phyloP scores from a whole-genome alignment of 1,140 invertebrate genomes.

The Formica exsecta region DNA sequence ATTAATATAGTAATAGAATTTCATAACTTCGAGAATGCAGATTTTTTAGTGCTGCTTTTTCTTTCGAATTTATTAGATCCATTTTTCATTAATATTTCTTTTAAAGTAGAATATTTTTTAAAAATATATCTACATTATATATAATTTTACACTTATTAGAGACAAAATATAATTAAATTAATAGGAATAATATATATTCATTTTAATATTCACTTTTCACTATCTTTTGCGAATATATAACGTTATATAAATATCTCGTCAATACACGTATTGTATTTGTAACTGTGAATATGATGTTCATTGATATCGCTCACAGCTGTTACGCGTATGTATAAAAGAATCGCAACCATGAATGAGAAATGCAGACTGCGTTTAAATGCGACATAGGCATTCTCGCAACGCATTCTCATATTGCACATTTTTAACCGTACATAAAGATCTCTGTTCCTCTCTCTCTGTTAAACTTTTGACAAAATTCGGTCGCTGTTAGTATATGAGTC shows the following conservation, averaged over 20 bases:
- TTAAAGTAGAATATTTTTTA: not conserved
- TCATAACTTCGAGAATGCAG: not conserved
- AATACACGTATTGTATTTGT: not conserved
- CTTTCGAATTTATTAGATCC: not conserved
- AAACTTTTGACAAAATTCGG: not conserved
- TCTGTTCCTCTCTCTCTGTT: not conserved
- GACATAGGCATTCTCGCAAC: not conserved
- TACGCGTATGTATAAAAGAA: not conserved
- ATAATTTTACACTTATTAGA: conserved; percentile 8
- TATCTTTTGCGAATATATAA: not conserved
- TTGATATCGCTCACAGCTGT: not conserved
- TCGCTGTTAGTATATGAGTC: not conserved
- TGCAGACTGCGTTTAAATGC: not conserved
- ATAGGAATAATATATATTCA: not conserved
- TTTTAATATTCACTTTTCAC: not conserved
- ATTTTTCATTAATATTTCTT: not conserved
- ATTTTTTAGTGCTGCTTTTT: not conserved
- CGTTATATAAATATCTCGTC: not conserved
- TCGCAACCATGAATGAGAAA: not conserved
- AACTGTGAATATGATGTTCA: not conserved
- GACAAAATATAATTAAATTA: not conserved
- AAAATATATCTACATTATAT: not conserved
- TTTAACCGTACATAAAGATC: not conserved
- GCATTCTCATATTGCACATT: not conserved
- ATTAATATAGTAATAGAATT: not conserved